Conservation (phyloP, 2,888 invertebrate genomes). For the Eristalis tenax region DNA sequence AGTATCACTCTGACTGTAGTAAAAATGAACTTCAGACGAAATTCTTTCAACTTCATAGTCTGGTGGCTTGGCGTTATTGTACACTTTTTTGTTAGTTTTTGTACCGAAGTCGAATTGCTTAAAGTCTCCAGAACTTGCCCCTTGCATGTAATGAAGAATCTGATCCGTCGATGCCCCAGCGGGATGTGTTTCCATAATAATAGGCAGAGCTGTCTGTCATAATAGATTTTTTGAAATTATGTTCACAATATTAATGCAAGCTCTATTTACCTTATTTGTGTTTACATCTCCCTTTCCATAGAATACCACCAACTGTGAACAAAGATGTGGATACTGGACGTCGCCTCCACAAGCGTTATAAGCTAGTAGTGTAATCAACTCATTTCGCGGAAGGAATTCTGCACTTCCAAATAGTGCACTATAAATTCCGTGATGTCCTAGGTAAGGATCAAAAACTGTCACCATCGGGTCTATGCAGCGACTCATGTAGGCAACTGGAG, state of each 20-base stretch:
- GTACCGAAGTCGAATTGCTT: constrained; percentile 75
- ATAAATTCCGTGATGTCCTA: constrained; percentile 74
- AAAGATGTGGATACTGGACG: constrained; percentile 79
- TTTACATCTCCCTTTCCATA: constrained; percentile 78
- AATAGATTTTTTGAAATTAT: no score
- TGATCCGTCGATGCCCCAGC: constrained; percentile 77
- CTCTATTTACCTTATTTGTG: constrained; percentile 70
- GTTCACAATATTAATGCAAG: not conserved
- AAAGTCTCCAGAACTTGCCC: constrained; percentile 75
- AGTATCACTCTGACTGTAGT: constrained; percentile 76
- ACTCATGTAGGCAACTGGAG: constrained; percentile 81
- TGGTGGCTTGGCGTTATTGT: constrained; percentile 74
- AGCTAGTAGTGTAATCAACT: constrained; percentile 81
- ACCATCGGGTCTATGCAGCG: constrained; percentile 81
- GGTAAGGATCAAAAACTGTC: constrained; percentile 78
- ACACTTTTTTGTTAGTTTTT: constrained; percentile 74
- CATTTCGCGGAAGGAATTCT: constrained; percentile 85
- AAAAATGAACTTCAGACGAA: constrained; percentile 74
- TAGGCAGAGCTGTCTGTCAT: constrained; percentile 73
- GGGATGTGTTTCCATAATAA: constrained; percentile 76
- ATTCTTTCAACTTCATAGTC: constrained; percentile 75
- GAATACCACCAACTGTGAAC: constrained; percentile 83
- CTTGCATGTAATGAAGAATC: constrained; percentile 76
- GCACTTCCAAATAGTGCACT: constrained; percentile 76
- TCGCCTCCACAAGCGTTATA: constrained; percentile 80